phyloP scores from a whole-genome alignment of 2,113 vertebrate genomes.

The Petrocephalus zakoni region DNA sequence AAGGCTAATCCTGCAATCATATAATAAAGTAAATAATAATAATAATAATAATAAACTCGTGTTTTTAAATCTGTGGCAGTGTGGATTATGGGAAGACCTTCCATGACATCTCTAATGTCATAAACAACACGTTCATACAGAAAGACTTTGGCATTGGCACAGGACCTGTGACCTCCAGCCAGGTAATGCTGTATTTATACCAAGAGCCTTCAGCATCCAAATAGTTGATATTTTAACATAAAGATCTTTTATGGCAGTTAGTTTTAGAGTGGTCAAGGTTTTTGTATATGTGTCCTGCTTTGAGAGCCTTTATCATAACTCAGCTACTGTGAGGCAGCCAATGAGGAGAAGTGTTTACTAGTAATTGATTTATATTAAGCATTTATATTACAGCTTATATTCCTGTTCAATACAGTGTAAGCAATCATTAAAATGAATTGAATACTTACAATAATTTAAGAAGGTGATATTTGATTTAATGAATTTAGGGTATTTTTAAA shows the following conservation, averaged over 20 bases:
- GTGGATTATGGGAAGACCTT: constrained; percentile 71
- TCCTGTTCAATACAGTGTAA: neutral
- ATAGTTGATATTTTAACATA: neutral
- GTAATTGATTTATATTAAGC: neutral
- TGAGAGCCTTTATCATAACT: neutral
- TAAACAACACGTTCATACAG: constrained; percentile 65
- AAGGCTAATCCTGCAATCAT: neutral
- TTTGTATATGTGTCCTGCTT: neutral
- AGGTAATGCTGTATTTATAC: constrained; percentile 36
- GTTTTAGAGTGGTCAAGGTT: neutral
- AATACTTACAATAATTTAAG: neutral
- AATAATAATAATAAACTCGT: neutral
- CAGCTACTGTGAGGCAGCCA: neutral
- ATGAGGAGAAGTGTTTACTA: neutral
- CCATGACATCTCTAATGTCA: constrained; percentile 61
- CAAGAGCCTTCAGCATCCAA: neutral
- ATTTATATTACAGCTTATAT: neutral
- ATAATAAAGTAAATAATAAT: neutral
- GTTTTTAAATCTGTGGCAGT: constrained; percentile 38
- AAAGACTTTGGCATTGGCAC: constrained; percentile 68
- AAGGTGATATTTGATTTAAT: neutral
- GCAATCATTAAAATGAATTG: neutral
- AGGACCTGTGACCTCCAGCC: constrained; percentile 58
- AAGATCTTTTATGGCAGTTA: neutral
- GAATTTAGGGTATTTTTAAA: neutral